Evolutionary conservation across 1,140 invertebrate species (phyloP), one percentile per base, ranked within the genome.

Genomic region (Pollicipes pollicipes): DNA sequence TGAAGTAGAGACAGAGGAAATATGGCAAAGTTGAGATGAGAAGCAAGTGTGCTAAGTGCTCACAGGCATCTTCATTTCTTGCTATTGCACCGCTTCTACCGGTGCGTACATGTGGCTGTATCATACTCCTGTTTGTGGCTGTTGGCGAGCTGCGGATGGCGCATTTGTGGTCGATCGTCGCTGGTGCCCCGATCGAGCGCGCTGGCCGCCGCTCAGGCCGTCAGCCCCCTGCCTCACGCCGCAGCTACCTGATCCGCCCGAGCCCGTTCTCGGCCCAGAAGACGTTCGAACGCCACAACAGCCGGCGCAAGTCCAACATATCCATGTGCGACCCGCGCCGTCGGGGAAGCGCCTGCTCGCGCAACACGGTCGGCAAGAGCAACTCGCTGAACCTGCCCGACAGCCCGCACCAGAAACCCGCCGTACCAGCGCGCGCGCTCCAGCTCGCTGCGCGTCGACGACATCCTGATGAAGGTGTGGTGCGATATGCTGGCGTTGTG

Each of bases 191-290:
- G n/a, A n/a, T n/a, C n/a, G n/a, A n/a, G n/a, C n/a, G n/a, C n/a
- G n/a, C n/a, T n/a, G n/a, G n/a, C n/a, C n/a, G n/a, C n/a, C n/a
- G n/a, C n/a, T n/a, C n/a, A n/a, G n/a, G n/a, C n/a, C n/a, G n/a
- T n/a, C 0, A 26, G 17, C 0, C 4, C n/a, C 68, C 26, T 70
- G n/a, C 17, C 68, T 66, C 66, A 45, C 30, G 29, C 28, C 27
- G 21, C n/a, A 90, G 88, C 76, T 95, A 93, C 73, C 80, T 94
- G 73, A 90, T 95, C 16, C 83, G 91, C 0, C 92, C 92, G 0
- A 93, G 90, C 76, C 91, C 92, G 8, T 94, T 95, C 77, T 93
- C 90, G 30, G 91, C 91, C 8, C 91, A 94, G 79, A 95, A 95
- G 80, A 93, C 91, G 0, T 95, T 95, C 79, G 91, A 93, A 76